These are phyloP conservation scores for Dryomyza anilis DNA, from an alignment of 2,888 invertebrate genomes.

Conservation along the genomic window DNA sequence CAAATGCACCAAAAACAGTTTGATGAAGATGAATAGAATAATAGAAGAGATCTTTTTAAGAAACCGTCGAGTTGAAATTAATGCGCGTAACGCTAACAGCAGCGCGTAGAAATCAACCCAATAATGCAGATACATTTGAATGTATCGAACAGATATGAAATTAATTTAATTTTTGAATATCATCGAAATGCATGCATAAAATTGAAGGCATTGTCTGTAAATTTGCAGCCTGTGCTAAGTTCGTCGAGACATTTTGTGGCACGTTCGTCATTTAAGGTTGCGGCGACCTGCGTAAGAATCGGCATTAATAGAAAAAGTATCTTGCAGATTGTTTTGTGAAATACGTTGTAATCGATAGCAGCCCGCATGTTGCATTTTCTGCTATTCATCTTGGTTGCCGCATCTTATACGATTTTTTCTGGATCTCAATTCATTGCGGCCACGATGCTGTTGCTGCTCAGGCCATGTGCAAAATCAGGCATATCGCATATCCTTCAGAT, in stretches of 20 bases:
- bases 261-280: slow-evolving; percentile 8
- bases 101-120: neutral
- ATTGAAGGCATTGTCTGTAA: neutral
- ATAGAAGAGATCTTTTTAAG: too few species aligned
- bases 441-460: slow-evolving; percentile 21
- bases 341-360: slow-evolving; percentile 42
- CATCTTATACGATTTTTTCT: slow-evolving; percentile 3
- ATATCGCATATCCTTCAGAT: slow-evolving; percentile 47
- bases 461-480: slow-evolving; percentile 56
- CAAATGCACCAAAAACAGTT: too few species aligned
- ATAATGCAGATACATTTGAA: neutral
- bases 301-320: too few species aligned
- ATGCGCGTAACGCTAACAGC: slow-evolving; percentile 12
- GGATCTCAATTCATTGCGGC: neutral
- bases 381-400: neutral
- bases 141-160: neutral
- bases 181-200: neutral
- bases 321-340: too few species aligned
- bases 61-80: slow-evolving; percentile 4
- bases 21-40: too few species aligned
- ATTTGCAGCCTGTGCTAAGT: slow-evolving; percentile 8
- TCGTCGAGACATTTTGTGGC: slow-evolving; percentile 10
- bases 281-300: neutral
- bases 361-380: slow-evolving; percentile 37
- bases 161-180: slow-evolving; percentile 1